These are phyloP conservation scores for Eupelmus urozonus DNA, from an alignment of 2,888 invertebrate genomes.

Conservation along the genomic window DNA sequence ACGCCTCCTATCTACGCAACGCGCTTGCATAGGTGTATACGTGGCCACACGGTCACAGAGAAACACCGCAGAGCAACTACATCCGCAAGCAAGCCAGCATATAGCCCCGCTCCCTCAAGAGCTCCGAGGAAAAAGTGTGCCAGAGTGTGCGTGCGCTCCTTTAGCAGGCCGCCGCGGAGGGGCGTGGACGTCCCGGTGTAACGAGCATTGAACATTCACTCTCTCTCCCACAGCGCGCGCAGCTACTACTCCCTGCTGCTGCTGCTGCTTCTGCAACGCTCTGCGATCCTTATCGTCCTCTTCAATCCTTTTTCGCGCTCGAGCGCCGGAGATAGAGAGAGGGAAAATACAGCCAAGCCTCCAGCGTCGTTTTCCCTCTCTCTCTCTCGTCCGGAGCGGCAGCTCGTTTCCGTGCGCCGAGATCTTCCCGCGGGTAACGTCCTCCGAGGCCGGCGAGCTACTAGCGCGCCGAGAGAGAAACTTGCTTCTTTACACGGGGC, in stretches of 20 bases:
- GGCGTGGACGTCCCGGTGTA: slow-evolving; percentile 30
- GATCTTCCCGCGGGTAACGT: slow-evolving; percentile 29
- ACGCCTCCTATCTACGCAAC: too few relatives aligned
- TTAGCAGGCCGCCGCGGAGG: background rate
- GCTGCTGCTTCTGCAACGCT: slow-evolving; percentile 2
- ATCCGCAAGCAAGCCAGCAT: too few relatives aligned
- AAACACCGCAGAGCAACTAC: too few relatives aligned
- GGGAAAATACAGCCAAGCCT: background rate
- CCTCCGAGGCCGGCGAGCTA: background rate
- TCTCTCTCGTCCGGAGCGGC: background rate
- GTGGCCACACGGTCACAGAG: too few relatives aligned
- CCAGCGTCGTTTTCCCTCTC: background rate
- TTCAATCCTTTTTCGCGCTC: slow-evolving; percentile 47
- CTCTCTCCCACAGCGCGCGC: background rate
- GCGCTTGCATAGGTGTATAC: background rate
- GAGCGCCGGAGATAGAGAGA: background rate
- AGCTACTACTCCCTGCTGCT: background rate
- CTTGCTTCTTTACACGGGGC: slow-evolving; percentile 15
- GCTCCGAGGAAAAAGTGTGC: too few relatives aligned
- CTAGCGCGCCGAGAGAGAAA: background rate
- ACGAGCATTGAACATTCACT: slow-evolving; percentile 51
- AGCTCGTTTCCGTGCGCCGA: slow-evolving; percentile 25
- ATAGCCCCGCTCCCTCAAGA: too few relatives aligned
- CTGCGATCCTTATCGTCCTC: slow-evolving; percentile 39
- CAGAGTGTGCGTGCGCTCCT: background rate